A percentile compares a stretch with the other conserved stretches of the same genome.
phyloP scores from a whole-genome alignment of 2,797 vertebrate species.

The Gouania willdenowi region DNA sequence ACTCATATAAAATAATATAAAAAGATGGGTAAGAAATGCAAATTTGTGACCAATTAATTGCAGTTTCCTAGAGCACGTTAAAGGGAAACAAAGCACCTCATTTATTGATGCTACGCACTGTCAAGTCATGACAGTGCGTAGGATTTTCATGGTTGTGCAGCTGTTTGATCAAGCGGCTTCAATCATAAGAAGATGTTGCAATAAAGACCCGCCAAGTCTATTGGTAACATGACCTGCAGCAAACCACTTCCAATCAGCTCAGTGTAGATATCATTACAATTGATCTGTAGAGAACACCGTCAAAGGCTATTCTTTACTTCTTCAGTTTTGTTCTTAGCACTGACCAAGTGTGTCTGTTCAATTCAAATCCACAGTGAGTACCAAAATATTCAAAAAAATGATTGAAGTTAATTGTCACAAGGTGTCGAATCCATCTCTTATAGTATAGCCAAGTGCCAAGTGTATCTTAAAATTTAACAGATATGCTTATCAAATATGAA shows the following conservation, averaged over 20 bases:
- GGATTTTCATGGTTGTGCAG: conserved; percentile 32
- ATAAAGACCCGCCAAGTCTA: conserved; percentile 27
- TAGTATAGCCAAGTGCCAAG: too few relatives aligned
- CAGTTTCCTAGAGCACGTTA: conserved; percentile 7
- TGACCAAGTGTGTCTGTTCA: too few relatives aligned
- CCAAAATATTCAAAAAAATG: too few relatives aligned
- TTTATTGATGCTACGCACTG: conserved; percentile 33
- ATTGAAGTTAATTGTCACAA: too few relatives aligned
- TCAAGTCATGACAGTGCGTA: conserved; percentile 33
- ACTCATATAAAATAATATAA: too few relatives aligned
- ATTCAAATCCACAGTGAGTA: too few relatives aligned
- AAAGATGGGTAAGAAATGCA: conserved; percentile 3
- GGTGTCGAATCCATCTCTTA: too few relatives aligned
- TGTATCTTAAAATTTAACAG: too few relatives aligned
- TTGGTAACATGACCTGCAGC: conserved; percentile 18
- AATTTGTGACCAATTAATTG: conserved; percentile 19
- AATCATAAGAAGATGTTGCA: conserved; percentile 29
- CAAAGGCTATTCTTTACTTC: too few relatives aligned
- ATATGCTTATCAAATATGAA: too few relatives aligned
- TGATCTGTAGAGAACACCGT: conserved; percentile 21
- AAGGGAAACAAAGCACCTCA: conserved; percentile 22
- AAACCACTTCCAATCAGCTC: conserved; percentile 6
- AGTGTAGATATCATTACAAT: conserved; percentile 28
- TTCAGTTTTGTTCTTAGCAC: too few relatives aligned
- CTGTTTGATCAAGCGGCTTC: conserved; percentile 17